These are phyloP conservation scores for Nudaria mundana DNA, from an alignment of 2,888 invertebrate genomes.

Conservation along the genomic window DNA sequence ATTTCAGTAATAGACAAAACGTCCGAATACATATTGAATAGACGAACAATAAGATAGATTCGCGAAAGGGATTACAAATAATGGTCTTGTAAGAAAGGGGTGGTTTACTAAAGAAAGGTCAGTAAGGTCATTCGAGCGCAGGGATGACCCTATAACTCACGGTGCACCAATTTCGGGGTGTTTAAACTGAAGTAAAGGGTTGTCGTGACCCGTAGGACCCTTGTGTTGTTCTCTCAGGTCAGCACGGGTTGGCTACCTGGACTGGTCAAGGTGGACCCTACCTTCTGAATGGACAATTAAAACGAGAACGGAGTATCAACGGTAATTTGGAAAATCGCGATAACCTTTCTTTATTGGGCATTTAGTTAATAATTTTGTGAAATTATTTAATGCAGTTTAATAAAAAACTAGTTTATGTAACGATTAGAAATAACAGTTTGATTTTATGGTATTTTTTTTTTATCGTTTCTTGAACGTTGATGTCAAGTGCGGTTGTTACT, in stretches of 20 bases:
- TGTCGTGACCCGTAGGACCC: conserved; percentile 72
- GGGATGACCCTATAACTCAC: conserved; percentile 79
- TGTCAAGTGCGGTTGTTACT: too few species aligned
- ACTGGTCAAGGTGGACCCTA: conserved; percentile 56
- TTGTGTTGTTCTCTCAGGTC: conserved; percentile 52
- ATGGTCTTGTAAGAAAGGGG: conserved; percentile 78
- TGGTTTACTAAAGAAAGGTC: conserved; percentile 65
- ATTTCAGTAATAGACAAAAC: conserved; percentile 70
- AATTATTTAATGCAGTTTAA: conserved; percentile 47
- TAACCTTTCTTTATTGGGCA: conserved; percentile 59
- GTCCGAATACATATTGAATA: conserved; percentile 60
- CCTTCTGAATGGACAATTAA: conserved; percentile 70
- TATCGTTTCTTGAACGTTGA: too few species aligned
- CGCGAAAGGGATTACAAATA: conserved; percentile 82
- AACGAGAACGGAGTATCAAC: conserved; percentile 70
- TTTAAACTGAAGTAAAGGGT: conserved; percentile 76
- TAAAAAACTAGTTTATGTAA: conserved; percentile 26
- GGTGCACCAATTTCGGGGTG: conserved; percentile 75
- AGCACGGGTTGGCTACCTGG: conserved; percentile 75
- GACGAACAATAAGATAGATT: conserved; percentile 77
- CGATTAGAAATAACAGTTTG: conserved; percentile 21
- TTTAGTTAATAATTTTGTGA: conserved; percentile 46
- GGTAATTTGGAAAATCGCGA: conserved; percentile 70
- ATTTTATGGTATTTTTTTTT: background rate
- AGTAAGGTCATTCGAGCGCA: conserved; percentile 69